Evolutionary conservation across 2,113 vertebrate genomes (phyloP).

Genomic region (Labrus mixtus): DNA sequence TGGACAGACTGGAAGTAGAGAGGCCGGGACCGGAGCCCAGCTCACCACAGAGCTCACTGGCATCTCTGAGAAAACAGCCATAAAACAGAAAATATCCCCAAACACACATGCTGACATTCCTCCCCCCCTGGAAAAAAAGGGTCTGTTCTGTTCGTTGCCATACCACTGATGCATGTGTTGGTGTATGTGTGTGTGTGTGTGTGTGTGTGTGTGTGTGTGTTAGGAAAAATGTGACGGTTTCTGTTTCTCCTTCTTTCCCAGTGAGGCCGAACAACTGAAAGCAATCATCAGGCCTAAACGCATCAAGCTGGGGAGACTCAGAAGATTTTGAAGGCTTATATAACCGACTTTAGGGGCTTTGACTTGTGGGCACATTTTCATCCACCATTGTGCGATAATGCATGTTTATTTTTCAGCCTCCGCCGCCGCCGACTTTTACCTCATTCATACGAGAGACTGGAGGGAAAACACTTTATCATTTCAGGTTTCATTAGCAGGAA

Average conservation of each 20-base stretch:
- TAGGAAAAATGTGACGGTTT: constrained; percentile 55
- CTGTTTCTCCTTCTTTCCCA: constrained; percentile 49
- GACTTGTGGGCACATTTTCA: constrained; percentile 54
- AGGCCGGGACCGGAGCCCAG: constrained; percentile 33
- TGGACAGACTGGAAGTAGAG: constrained; percentile 50
- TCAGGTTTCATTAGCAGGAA: constrained; percentile 34
- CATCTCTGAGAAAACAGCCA: constrained; percentile 63
- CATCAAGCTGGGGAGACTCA: constrained; percentile 57
- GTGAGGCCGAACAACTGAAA: constrained; percentile 66
- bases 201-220: constrained; percentile 15
- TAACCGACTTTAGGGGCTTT: constrained; percentile 59
- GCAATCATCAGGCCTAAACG: constrained; percentile 68
- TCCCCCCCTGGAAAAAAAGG: constrained; percentile 37
- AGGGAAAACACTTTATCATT: constrained; percentile 24
- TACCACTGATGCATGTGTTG: constrained; percentile 37
- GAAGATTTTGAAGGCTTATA: constrained; percentile 57
- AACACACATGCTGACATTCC: constrained; percentile 68
- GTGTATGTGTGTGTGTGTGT: constrained; percentile 24
- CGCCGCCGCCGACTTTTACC: constrained; percentile 24
- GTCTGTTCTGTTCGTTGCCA: constrained; percentile 45
- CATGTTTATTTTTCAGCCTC: constrained; percentile 44
- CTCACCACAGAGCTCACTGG: constrained; percentile 63
- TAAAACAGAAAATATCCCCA: constrained; percentile 66
- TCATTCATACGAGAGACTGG: neutral
- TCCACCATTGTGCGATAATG: constrained; percentile 43